Conservation (phyloP, 2,888 invertebrate species). For the Leistus spinibarbis region DNA sequence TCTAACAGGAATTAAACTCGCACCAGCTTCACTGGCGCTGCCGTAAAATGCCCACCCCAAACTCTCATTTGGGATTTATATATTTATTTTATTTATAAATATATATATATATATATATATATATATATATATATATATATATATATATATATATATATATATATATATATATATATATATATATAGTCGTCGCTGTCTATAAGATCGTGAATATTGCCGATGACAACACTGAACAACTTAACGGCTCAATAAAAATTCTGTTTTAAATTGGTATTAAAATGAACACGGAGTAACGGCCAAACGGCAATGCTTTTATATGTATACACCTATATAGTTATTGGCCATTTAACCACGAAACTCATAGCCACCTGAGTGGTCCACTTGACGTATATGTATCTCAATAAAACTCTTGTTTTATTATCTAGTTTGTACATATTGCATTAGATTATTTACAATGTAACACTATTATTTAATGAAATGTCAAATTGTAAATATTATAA, state of each 20-base stretch:
- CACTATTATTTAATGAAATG: background rate
- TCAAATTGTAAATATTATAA: no score
- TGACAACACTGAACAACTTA: constrained; percentile 28
- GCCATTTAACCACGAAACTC: background rate
- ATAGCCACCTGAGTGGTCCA: background rate
- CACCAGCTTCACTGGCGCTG: background rate
- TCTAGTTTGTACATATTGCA: background rate
- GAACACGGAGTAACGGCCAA: constrained; percentile 6
- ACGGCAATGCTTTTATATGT: background rate
- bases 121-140: no score
- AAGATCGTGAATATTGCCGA: constrained; percentile 29
- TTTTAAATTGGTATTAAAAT: constrained; percentile 36
- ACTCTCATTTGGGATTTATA: background rate
- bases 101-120: no score
- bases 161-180: no score
- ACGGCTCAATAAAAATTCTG: constrained; percentile 33
- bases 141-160: no score
- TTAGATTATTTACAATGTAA: background rate
- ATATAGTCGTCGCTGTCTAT: background rate
- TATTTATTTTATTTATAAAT: no score
- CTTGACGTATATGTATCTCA: background rate
- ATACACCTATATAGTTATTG: background rate
- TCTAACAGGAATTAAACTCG: constrained; percentile 37
- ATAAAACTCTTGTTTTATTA: background rate
- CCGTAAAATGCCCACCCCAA: constrained; percentile 3